Evolutionary conservation across 2,888 invertebrate genomes (phyloP).

Genomic region (Diabrotica balteata): DNA sequence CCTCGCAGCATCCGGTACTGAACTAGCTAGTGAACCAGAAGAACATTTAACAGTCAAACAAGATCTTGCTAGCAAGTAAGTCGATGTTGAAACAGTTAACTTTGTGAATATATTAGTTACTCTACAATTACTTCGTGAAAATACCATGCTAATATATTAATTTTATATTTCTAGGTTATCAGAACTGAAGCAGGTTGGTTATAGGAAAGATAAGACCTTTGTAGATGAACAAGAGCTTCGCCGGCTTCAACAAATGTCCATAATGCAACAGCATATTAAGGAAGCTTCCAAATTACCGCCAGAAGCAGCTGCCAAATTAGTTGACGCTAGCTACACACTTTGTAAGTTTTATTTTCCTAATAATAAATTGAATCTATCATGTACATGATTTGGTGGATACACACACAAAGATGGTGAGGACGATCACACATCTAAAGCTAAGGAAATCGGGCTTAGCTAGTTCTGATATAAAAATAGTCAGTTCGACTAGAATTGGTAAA

Average conservation of each 20-base stretch:
- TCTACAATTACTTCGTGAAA: not conserved
- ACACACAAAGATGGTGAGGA: no score
- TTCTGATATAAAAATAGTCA: no score
- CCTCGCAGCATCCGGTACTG: slow-evolving; percentile 50
- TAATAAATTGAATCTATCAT: not conserved
- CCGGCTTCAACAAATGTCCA: slow-evolving; percentile 74
- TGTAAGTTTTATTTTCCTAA: slow-evolving; percentile 65
- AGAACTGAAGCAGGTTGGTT: slow-evolving; percentile 76
- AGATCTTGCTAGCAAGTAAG: slow-evolving; percentile 52
- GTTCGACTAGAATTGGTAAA: no score
- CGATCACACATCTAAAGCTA: no score
- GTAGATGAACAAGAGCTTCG: slow-evolving; percentile 79
- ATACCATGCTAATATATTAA: not conserved
- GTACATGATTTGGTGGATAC: no score
- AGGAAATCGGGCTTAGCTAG: no score
- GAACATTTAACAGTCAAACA: slow-evolving; percentile 33
- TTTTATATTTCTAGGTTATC: slow-evolving; percentile 65
- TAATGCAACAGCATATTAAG: slow-evolving; percentile 73
- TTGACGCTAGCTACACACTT: slow-evolving; percentile 75
- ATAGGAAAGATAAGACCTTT: slow-evolving; percentile 77
- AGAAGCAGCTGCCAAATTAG: slow-evolving; percentile 75
- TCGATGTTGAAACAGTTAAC: slow-evolving; percentile 7
- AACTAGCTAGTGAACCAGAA: slow-evolving; percentile 49
- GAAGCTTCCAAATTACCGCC: slow-evolving; percentile 73
- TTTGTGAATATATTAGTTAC: not conserved